Base-by-base conservation (phyloP, 2,888 invertebrate genomes). In the Campoplex capitator region DNA sequence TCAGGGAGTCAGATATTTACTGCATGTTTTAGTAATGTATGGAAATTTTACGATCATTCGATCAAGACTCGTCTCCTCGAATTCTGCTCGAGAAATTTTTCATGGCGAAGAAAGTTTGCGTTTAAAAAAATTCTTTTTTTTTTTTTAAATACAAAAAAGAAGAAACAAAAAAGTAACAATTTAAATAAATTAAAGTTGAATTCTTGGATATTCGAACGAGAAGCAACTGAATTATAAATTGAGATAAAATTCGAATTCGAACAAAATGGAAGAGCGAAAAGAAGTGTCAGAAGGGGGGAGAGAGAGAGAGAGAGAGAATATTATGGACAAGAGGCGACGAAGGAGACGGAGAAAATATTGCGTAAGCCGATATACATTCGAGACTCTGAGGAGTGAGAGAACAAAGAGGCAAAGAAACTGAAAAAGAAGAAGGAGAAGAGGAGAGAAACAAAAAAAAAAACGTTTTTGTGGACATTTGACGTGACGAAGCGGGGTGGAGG, bases 401-500 rank as follows among this genome's bases (percentile, higher is more conserved):
- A 73, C 48, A 65, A 35, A 65, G 76, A 51, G 28, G 51, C 7
- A 35, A 71, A 16, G 45, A 42, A 48, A 23, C 23, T 23, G 1
- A 62, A 48, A 16, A 70, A 68, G 9, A 42, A 42, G 51, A 51
- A 16, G 68, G 28, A 65, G 11, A 42, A 28, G 18, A n/a, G n/a
- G n/a, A n/a, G n/a, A n/a, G n/a, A n/a, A n/a, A n/a, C n/a, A n/a
- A n/a, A n/a, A n/a, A n/a, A n/a, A 58, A 70, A 38, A 56, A 58
- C 1, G 56, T 78, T 86, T 74, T 81, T 83, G 84, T 76, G 84
- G 28, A 35, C 73, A 23, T 84, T 74, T 90, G 89, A 88, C 89
- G 54, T 23, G 92, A 23, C 38, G 38, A 38, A 6, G 93, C 94
- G 94, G 94, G 92, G 92, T 93, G 82, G 35, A 67, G 79, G 83